phyloP scores from a whole-genome alignment of 2,888 invertebrate species.

The Coleophora flavipennella region DNA sequence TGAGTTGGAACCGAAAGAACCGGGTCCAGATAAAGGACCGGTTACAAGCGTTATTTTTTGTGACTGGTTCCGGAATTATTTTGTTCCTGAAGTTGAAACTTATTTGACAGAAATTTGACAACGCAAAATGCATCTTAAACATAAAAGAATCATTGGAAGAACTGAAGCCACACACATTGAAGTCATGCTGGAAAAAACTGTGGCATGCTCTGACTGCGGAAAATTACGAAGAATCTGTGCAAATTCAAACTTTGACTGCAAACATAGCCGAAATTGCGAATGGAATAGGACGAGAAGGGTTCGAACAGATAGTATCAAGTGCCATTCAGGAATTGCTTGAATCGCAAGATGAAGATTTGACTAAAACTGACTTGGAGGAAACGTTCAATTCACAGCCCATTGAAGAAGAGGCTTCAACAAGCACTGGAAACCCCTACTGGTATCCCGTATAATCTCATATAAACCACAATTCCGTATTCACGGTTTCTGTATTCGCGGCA shows the following conservation, averaged over 20 bases:
- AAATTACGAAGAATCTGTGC: conserved; percentile 18
- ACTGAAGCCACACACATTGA: conserved; percentile 16
- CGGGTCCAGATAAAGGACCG: no score
- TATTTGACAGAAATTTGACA: conserved; percentile 21
- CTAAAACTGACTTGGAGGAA: conserved; percentile 24
- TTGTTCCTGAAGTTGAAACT: conserved; percentile 19
- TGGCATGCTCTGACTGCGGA: conserved; percentile 17
- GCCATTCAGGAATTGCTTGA: conserved; percentile 15
- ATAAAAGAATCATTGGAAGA: conserved; percentile 21
- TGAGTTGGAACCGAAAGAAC: no score
- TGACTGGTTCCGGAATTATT: conserved; percentile 20
- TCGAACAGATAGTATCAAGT: conserved; percentile 20
- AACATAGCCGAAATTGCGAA: conserved; percentile 20
- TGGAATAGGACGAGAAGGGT: conserved; percentile 23
- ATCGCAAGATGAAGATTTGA: conserved; percentile 18
- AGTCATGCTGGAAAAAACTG: conserved; percentile 14
- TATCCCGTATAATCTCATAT: conserved; percentile 6
- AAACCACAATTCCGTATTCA: no score
- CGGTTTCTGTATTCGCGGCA: conserved; percentile 7
- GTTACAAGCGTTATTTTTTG: conserved; percentile 21
- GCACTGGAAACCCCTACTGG: conserved; percentile 9
- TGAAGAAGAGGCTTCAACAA: conserved; percentile 8
- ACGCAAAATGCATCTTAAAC: conserved; percentile 21
- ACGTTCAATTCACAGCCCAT: background rate
- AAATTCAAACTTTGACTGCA: conserved; percentile 19